Conservation (phyloP, 2,888 invertebrate genomes). For the Amphipoea oculea region DNA sequence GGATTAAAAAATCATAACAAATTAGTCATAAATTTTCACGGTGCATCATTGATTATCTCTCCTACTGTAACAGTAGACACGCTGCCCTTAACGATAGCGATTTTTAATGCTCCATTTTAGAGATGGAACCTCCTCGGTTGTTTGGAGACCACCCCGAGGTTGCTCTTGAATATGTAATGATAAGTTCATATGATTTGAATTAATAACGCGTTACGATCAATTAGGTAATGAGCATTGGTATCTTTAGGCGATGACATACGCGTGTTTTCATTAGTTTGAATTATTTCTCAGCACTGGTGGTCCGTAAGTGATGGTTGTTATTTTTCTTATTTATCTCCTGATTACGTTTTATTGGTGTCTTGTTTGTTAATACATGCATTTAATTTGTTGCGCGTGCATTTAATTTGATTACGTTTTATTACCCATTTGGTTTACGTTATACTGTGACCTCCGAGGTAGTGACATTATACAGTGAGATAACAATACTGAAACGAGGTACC, state of each 20-base stretch:
- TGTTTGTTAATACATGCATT: constrained; percentile 56
- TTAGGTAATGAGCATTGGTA: constrained; percentile 76
- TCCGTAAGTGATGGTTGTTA: constrained; percentile 66
- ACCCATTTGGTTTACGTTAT: constrained; percentile 56
- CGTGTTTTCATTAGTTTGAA: constrained; percentile 68
- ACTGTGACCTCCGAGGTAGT: constrained; percentile 32
- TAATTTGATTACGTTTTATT: constrained; percentile 63
- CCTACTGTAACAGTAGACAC: constrained; percentile 81
- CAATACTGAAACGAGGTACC: background rate
- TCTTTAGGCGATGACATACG: constrained; percentile 72
- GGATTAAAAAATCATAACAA: constrained; percentile 61
- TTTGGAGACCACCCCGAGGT: constrained; percentile 81
- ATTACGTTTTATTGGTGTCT: constrained; percentile 63
- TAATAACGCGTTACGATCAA: constrained; percentile 82
- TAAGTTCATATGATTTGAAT: constrained; percentile 78
- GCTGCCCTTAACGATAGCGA: constrained; percentile 76
- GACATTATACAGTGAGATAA: constrained; percentile 31
- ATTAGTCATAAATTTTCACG: constrained; percentile 84
- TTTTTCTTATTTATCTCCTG: constrained; percentile 61
- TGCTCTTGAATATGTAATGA: constrained; percentile 61
- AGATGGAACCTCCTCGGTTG: constrained; percentile 66
- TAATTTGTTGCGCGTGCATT: constrained; percentile 58
- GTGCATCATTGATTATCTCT: constrained; percentile 76
- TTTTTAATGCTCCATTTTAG: constrained; percentile 80
- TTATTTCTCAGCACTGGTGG: constrained; percentile 73